These are phyloP conservation scores for Microtus ochrogaster DNA, from an alignment of 2,113 vertebrate species.

Conservation along the genomic window DNA sequence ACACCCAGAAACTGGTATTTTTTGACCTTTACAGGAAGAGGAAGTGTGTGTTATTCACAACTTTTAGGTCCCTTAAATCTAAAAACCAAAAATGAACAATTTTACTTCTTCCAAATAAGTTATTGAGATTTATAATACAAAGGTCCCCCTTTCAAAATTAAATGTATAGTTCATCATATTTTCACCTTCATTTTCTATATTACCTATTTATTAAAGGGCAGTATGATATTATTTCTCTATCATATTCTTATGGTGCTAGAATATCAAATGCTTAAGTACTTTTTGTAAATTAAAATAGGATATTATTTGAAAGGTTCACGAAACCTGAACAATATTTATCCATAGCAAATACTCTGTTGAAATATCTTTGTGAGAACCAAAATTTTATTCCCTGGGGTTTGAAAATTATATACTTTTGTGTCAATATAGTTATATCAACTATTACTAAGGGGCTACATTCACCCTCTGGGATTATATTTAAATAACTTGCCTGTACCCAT, in stretches of 20 bases:
- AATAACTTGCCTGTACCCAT: not conserved
- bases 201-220: not conserved
- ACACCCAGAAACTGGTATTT: not conserved
- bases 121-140: not conserved
- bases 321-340: not conserved
- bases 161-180: not conserved
- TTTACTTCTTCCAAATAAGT: not conserved
- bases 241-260: not conserved
- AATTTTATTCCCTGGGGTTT: not conserved
- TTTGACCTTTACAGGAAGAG: not conserved
- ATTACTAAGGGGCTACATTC: not conserved
- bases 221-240: not conserved
- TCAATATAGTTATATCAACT: not conserved
- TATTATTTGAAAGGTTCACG: not conserved
- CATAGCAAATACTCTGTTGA: not conserved
- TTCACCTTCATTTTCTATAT: not conserved
- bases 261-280: not conserved
- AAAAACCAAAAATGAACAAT: not conserved
- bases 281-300: constrained; percentile 21
- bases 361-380: not conserved
- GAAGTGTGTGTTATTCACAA: not conserved
- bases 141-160: not conserved
- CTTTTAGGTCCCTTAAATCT: not conserved
- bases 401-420: not conserved
- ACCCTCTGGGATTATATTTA: not conserved